Evolutionary conservation across 2,113 vertebrate species (phyloP).

Genomic region (Uria aalge): DNA sequence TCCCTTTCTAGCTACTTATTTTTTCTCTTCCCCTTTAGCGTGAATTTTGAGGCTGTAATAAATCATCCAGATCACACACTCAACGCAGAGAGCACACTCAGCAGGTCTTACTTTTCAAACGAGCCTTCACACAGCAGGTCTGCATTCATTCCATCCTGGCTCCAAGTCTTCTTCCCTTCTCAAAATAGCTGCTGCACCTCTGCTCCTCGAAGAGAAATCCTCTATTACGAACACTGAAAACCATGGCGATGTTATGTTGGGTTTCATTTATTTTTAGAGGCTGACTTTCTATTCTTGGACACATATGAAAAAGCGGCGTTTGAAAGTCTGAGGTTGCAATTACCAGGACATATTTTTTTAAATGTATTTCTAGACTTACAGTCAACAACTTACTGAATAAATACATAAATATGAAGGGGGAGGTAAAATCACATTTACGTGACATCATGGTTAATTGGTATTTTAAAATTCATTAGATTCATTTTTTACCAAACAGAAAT

Average conservation of each 20-base stretch:
- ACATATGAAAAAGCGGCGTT: background rate
- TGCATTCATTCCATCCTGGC: background rate
- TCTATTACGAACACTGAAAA: background rate
- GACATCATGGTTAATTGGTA: background rate
- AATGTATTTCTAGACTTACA: background rate
- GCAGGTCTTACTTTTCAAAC: background rate
- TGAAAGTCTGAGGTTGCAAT: conserved; percentile 25
- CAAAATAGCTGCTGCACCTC: background rate
- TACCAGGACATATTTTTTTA: background rate
- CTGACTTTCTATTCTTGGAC: conserved; percentile 3
- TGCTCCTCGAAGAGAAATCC: background rate
- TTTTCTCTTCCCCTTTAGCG: background rate
- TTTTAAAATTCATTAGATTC: background rate
- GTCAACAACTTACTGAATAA: conserved; percentile 32
- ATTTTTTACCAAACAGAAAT: background rate
- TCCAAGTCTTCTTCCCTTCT: background rate
- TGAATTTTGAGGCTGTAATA: background rate
- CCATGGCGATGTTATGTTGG: background rate
- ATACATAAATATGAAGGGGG: background rate
- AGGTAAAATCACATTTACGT: background rate
- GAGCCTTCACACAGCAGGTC: background rate
- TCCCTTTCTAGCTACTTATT: background rate
- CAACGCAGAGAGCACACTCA: background rate
- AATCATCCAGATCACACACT: background rate
- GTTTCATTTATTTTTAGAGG: conserved; percentile 4